Evolutionary conservation across 30 jellyfish, hydroid and myxozoan genomes (phyloP), one percentile per base, ranked within the genome.

Genomic region (Pelagia noctiluca): DNA sequence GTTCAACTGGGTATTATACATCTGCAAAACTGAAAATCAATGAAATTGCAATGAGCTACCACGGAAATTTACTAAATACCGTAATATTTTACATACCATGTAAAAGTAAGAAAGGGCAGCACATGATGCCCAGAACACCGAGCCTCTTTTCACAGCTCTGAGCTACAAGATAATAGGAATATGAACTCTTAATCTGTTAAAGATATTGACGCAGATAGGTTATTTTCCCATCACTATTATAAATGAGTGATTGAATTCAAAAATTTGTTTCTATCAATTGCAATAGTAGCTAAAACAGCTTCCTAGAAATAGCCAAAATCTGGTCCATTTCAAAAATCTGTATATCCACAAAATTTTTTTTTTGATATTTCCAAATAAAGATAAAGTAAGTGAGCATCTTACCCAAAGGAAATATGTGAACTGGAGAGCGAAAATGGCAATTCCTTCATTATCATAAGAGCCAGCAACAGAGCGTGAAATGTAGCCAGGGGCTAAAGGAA

Each of bases 391-490:
- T 52, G 68, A 10, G 21, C 68, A 52, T n/a, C 99, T 53, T 70
- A 95, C 98, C 99, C 99, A 96, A 21, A 96, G 88, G 76, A 90
- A 96, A 75, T 90, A 96, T 24, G 99, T 96, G 54, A 96, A 91
- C 82, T 90, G 97, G 35, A 96, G 84, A n/a, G 98, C 98, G 88
- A 96, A 96, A 16, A 96, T 96, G 72, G 99, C 99, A 86, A 96
- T 83, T 22, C 99, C 99, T 80, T 96, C 99, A 84, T 96, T 96
- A 69, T 96, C 99, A 88, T 90, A 96, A 5, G 99, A 96, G 54
- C 99, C 99, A 38, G 99, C 99, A 38, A 96, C 99, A 11, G 99
- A 96, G n/a, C 99, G 96, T 47, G 98, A 90, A 52, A 96, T 96
- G 78, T 96, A 96, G 1, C 99, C 99, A 71, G 99, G 99, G 2